Percentiles rank a stretch among this genome's conserved stretches.
Evolutionary conservation across 2,113 vertebrate species (phyloP).

Genomic region (Mungos mungo): DNA sequence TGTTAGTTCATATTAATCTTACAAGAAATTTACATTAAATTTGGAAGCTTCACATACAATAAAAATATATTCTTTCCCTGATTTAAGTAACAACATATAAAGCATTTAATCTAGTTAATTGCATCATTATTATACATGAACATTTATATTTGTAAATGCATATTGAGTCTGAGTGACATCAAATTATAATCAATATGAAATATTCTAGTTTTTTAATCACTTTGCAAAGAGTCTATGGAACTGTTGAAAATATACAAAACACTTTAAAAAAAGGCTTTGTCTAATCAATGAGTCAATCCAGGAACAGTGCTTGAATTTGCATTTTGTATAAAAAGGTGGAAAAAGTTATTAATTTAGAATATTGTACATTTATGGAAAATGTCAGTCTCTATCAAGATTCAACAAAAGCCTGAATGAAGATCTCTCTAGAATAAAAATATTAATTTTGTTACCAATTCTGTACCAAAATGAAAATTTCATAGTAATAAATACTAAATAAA

Average conservation of each 20-base stretch:
- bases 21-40: conserved; percentile 60
- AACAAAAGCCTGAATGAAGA: conserved; percentile 53
- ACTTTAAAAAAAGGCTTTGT: conserved; percentile 43
- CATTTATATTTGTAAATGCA: conserved; percentile 29
- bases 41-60: conserved; percentile 21
- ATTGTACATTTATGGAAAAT: neutral
- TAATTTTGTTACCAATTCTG: conserved; percentile 45
- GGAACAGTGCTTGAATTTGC: neutral
- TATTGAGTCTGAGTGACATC: neutral
- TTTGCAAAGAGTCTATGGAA: conserved; percentile 34
- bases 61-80: conserved; percentile 44
- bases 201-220: neutral
- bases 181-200: conserved; percentile 28
- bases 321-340: conserved; percentile 17
- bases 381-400: neutral
- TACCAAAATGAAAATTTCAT: conserved; percentile 54
- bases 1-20: conserved; percentile 35
- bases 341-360: conserved; percentile 38
- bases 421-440: conserved; percentile 40
- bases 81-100: conserved; percentile 30
- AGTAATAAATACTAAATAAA: neutral
- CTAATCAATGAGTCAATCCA: conserved; percentile 49
- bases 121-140: conserved; percentile 28
- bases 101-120: conserved; percentile 40
- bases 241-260: conserved; percentile 48